Evolutionary conservation across 2,797 vertebrate genomes (phyloP).

Genomic region (Todus mexicanus): DNA sequence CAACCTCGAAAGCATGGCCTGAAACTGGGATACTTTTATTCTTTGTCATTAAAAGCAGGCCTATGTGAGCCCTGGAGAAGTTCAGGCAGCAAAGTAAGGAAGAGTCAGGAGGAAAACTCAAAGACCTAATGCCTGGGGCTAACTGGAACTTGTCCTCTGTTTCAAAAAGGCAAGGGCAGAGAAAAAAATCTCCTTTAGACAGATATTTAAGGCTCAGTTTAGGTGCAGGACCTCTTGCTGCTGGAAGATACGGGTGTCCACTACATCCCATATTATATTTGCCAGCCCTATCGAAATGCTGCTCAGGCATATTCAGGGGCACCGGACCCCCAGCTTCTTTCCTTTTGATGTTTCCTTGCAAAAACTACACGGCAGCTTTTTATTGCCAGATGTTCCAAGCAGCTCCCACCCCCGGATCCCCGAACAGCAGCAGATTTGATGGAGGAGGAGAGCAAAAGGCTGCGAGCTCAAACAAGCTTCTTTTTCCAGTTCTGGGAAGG

Average conservation of each 20-base stretch:
- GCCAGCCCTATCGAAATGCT: background rate
- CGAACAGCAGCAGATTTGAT: background rate
- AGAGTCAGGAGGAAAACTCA: background rate
- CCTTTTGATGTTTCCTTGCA: background rate
- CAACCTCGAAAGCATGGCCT: background rate
- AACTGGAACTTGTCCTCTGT: background rate
- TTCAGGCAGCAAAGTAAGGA: background rate
- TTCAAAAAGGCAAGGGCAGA: background rate
- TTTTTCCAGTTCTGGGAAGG: slow-evolving; percentile 29
- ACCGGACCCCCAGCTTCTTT: background rate
- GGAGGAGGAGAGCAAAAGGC: slow-evolving; percentile 3
- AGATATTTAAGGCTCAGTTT: background rate
- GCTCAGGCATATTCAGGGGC: background rate
- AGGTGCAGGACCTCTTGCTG: background rate
- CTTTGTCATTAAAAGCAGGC: background rate
- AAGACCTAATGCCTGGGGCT: background rate
- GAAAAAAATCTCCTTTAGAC: background rate
- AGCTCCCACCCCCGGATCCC: background rate
- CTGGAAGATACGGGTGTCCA: background rate
- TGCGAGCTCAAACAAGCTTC: background rate
- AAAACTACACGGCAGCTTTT: background rate
- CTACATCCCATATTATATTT: background rate
- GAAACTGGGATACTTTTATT: background rate
- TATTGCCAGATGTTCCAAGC: background rate
- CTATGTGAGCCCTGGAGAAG: background rate